A percentile compares a stretch with the other conserved stretches of the same genome.
Conservation (phyloP, 2,888 invertebrate species). For the Chymomyza caudatula region DNA sequence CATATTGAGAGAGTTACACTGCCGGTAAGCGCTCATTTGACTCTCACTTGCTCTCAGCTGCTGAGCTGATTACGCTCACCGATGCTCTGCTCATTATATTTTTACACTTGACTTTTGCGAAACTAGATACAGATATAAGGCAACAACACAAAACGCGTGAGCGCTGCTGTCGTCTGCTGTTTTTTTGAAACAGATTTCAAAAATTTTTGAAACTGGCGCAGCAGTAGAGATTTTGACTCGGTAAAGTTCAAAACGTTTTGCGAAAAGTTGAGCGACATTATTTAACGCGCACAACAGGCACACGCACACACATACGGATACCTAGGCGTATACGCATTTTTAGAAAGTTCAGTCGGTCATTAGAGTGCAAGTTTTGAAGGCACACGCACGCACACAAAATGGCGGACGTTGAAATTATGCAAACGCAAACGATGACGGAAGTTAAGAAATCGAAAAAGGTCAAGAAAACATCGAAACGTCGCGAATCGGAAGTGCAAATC, state of each 20-base stretch:
- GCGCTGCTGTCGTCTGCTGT: not conserved
- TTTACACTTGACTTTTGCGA: constrained; percentile 69
- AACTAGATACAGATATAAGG: constrained; percentile 62
- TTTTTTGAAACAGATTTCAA: constrained; percentile 52
- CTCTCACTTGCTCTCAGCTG: constrained; percentile 14
- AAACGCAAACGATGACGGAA: constrained; percentile 91
- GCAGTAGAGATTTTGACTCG: constrained; percentile 77
- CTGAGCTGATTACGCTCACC: constrained; percentile 10
- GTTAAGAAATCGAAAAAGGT: constrained; percentile 93
- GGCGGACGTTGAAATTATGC: constrained; percentile 95
- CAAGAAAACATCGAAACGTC: constrained; percentile 91
- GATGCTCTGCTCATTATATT: constrained; percentile 51
- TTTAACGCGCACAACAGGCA: constrained; percentile 6
- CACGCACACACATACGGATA: constrained; percentile 18
- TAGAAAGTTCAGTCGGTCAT: constrained; percentile 75
- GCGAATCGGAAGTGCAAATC: constrained; percentile 90
- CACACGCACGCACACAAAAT: constrained; percentile 78
- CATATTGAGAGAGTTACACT: not conserved
- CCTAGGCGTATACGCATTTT: constrained; percentile 36
- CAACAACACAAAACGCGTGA: not conserved
- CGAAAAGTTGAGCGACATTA: constrained; percentile 25
- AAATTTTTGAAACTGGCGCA: constrained; percentile 54
- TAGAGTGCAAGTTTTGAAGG: constrained; percentile 52
- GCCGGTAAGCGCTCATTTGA: not conserved
- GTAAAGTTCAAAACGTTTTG: constrained; percentile 72